These are phyloP conservation scores for Empis stercorea DNA, from an alignment of 2,888 invertebrate genomes.

Conservation along the genomic window DNA sequence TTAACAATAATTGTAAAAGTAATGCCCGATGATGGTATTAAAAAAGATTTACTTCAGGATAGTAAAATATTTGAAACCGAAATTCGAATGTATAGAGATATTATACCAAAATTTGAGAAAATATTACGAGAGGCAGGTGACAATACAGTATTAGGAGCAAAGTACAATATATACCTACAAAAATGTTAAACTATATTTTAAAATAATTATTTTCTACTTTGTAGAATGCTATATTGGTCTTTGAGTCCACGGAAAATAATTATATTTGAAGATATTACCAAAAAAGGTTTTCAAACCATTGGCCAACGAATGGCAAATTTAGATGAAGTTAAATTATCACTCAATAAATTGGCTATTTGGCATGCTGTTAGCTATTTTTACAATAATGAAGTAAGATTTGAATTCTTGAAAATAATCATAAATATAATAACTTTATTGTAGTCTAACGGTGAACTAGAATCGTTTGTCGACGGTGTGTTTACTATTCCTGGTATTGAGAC, in stretches of 20 bases:
- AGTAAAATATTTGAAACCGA: constrained; percentile 21
- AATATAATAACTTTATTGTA: background rate
- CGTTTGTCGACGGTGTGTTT: background rate
- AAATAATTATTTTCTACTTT: background rate
- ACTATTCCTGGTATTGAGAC: background rate
- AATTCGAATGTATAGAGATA: constrained; percentile 22
- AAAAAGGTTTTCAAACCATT: constrained; percentile 25
- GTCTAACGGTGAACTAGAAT: background rate
- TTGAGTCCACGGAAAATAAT: constrained; percentile 11
- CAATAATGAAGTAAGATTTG: background rate
- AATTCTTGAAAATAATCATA: background rate
- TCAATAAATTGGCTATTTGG: constrained; percentile 36
- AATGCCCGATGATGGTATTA: constrained; percentile 21
- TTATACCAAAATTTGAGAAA: constrained; percentile 22
- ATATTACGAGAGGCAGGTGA: constrained; percentile 18
- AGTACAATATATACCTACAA: too few relatives aligned
- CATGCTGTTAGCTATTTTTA: constrained; percentile 29
- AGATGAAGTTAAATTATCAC: constrained; percentile 22
- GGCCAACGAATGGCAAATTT: background rate
- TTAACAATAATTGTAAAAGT: constrained; percentile 22
- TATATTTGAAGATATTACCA: constrained; percentile 38
- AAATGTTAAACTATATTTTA: too few relatives aligned
- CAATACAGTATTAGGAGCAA: constrained; percentile 15
- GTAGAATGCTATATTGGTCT: constrained; percentile 9
- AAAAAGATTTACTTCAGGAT: constrained; percentile 18